phyloP scores from a whole-genome alignment of 1,140 invertebrate genomes.

The Anoplolepis gracilipes region DNA sequence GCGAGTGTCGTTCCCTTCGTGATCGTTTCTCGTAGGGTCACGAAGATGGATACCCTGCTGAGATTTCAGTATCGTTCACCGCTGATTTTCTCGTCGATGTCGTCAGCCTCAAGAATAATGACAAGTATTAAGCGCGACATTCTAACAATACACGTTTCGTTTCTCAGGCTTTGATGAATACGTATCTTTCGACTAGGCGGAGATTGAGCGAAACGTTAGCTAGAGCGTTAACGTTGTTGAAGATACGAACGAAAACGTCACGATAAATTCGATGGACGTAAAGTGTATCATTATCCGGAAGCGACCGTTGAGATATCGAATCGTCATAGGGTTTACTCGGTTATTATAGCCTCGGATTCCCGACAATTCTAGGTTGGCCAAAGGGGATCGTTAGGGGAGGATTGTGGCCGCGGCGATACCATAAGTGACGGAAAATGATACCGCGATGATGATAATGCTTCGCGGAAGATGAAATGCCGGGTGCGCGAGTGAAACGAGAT shows the following conservation, averaged over 20 bases:
- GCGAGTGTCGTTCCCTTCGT: constrained; percentile 35
- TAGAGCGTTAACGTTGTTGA: constrained; percentile 18
- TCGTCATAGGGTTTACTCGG: constrained; percentile 49
- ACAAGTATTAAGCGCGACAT: neutral
- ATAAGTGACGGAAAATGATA: constrained; percentile 68
- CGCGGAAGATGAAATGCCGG: constrained; percentile 65
- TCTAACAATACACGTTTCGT: neutral
- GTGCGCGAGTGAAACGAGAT: neutral
- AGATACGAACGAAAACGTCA: constrained; percentile 42
- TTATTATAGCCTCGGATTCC: constrained; percentile 55
- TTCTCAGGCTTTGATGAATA: constrained; percentile 5
- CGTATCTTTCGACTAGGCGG: constrained; percentile 7
- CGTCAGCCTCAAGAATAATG: constrained; percentile 1
- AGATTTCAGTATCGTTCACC: constrained; percentile 61
- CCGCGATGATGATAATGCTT: constrained; percentile 66
- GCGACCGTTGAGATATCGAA: constrained; percentile 57
- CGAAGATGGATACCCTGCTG: constrained; percentile 65
- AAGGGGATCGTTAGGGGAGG: constrained; percentile 25
- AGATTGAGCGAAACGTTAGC: constrained; percentile 25
- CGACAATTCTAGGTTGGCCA: constrained; percentile 12
- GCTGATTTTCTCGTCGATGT: constrained; percentile 49
- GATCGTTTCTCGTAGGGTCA: constrained; percentile 6
- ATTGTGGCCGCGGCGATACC: constrained; percentile 51
- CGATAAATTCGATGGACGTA: constrained; percentile 56
- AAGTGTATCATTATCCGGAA: constrained; percentile 55